Evolutionary conservation across 92 coral and sea anemone species (phyloP), one percentile per base, ranked within the genome.

Genomic region (Phenganax stokvisi): DNA sequence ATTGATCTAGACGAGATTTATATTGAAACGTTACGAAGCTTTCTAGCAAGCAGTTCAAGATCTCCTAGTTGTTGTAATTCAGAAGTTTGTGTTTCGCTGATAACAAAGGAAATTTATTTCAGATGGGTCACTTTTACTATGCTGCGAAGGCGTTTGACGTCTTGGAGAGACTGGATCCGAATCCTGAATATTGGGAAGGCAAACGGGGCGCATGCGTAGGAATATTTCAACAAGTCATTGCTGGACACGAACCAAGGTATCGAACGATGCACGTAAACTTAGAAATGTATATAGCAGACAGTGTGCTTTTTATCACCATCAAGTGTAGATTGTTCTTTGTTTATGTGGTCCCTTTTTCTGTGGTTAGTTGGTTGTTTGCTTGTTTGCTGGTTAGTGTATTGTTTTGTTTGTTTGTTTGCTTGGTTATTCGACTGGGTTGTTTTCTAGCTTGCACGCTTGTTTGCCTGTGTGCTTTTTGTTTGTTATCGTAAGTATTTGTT

Each of bases 151-250:
- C 98, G 54, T 94, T 94, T 83, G 98, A 94, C 71, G 98, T 94
- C 37, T 87, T 94, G 74, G 98, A 94, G 86, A 92, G 98, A 86
- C 91, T 94, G 76, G 98, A 94, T 81, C 98, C 98, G 10, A 94
- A 94, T 76, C 98, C 98, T 27, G 98, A 94, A 80, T 94, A 94
- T 83, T 94, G 98, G 98, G 98, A 94, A 68, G 98, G 98, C 77
- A 94, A 94, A 76, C 91, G 98, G 44, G 98, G 98, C 8, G 98
- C 98, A n/a, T 94, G 98, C 63, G 98, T 94, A 13, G 98, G 98
- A 60, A 90, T 94, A 78, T 94, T 94, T 84, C 98, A 94, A 80
- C 98, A 94, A 81, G 92, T 94, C 37, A 94, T 94, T 54, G 98
- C 98, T 30, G 91, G 93, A 1, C 98, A 94, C 61, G 98, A 94